phyloP scores from a whole-genome alignment of 2,888 invertebrate species.

The Sthenelais limicola region DNA sequence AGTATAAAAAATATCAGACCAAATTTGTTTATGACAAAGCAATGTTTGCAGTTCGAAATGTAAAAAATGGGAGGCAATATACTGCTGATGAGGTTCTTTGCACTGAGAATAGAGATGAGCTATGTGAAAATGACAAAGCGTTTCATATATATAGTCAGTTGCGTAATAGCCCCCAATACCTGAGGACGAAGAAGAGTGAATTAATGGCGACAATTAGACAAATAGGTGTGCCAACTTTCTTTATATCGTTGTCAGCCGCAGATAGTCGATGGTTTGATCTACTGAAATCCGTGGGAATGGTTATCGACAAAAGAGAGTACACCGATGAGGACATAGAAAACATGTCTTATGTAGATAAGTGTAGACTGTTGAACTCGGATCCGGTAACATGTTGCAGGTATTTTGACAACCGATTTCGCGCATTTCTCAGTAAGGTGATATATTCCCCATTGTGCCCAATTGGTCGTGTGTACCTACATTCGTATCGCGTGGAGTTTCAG shows the following conservation, averaged over 20 bases:
- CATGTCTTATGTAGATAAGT: neutral
- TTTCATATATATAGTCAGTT: neutral
- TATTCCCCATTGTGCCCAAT: neutral
- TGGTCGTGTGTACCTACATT: neutral
- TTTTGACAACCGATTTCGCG: neutral
- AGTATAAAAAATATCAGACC: neutral
- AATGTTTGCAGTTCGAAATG: neutral
- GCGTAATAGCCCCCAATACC: too few species aligned
- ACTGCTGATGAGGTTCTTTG: neutral
- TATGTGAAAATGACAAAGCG: neutral
- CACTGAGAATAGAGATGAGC: neutral
- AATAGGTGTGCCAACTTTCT: neutral
- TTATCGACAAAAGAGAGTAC: neutral
- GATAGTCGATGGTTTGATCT: neutral
- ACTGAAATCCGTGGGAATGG: neutral
- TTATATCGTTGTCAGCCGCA: neutral
- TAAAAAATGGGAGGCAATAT: neutral
- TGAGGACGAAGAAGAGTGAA: neutral
- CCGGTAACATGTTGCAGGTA: neutral
- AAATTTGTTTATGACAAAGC: neutral
- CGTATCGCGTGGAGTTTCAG: neutral
- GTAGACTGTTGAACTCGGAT: neutral
- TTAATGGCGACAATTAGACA: neutral
- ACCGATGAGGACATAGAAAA: neutral
- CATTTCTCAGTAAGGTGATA: neutral